A percentile compares a stretch with the other conserved stretches of the same genome.
Conservation (phyloP, 2,797 vertebrate species). For the Crax fasciolata region DNA sequence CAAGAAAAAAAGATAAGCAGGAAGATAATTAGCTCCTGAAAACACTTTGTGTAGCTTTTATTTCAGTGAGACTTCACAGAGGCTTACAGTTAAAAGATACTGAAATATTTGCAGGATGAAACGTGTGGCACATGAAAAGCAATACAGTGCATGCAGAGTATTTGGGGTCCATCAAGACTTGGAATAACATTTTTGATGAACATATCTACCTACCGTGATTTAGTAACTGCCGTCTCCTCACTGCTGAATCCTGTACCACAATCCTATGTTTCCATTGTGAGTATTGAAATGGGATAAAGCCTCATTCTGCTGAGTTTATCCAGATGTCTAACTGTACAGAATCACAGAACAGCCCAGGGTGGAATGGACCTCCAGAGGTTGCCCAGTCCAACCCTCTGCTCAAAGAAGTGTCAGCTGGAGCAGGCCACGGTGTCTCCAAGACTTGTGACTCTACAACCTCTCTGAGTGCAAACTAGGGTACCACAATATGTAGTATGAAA, state of each 20-base stretch:
- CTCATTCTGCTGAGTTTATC: no score
- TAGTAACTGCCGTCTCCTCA: not conserved
- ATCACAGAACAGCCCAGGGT: no score
- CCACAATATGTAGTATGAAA: not conserved
- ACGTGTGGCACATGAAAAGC: not conserved
- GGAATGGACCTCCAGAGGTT: no score
- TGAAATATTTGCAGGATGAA: slow-evolving; percentile 17
- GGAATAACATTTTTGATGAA: not conserved
- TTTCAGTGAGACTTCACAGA: not conserved
- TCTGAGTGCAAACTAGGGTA: not conserved
- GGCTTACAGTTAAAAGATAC: not conserved
- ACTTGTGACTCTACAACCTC: not conserved
- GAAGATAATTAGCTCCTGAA: slow-evolving; percentile 28
- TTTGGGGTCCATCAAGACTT: not conserved
- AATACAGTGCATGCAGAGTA: not conserved
- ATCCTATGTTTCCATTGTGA: not conserved
- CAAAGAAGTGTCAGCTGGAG: not conserved
- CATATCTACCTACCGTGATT: not conserved
- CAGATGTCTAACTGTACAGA: no score
- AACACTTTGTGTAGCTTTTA: not conserved
- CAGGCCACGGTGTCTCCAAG: not conserved
- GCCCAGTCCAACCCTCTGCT: no score
- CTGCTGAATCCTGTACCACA: not conserved
- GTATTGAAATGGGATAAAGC: no score
- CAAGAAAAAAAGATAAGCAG: not conserved